Percentiles rank a stretch among this genome's conserved stretches.
Evolutionary conservation across 2,888 invertebrate species (phyloP).

Genomic region (Blera fallax): DNA sequence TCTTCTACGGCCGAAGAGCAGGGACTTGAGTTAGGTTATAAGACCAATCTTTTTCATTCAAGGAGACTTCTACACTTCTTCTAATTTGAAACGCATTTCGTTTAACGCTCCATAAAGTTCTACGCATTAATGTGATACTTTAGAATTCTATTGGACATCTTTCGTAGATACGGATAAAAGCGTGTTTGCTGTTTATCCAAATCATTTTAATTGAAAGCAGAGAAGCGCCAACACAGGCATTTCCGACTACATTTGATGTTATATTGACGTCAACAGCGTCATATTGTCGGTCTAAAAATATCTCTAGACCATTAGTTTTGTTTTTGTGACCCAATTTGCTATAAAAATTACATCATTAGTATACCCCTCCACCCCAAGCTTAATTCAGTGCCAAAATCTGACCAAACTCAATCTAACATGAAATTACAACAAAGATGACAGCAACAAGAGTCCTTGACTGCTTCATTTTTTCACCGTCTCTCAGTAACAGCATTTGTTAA

Average conservation of each 20-base stretch:
- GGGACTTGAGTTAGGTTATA: no score
- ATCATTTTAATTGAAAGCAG: no score
- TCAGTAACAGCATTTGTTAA: background rate
- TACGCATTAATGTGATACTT: no score
- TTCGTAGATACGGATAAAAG: no score
- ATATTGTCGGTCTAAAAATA: background rate
- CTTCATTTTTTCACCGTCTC: background rate
- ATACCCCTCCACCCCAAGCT: background rate
- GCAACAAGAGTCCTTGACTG: conserved; percentile 12
- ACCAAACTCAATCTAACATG: background rate
- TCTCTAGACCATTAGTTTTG: background rate
- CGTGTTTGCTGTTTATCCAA: no score
- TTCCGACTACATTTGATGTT: background rate
- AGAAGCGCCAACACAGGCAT: no score
- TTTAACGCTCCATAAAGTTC: no score
- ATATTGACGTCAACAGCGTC: background rate
- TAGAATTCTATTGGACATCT: no score
- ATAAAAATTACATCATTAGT: background rate
- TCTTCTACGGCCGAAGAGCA: no score
- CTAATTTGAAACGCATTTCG: no score
- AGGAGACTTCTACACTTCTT: no score
- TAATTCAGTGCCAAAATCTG: background rate
- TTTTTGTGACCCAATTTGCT: background rate
- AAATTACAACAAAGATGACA: background rate
- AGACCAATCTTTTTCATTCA: no score